Evolutionary conservation across 2,797 vertebrate genomes (phyloP), one percentile per base, ranked within the genome.

Genomic region (Microhierax caerulescens): DNA sequence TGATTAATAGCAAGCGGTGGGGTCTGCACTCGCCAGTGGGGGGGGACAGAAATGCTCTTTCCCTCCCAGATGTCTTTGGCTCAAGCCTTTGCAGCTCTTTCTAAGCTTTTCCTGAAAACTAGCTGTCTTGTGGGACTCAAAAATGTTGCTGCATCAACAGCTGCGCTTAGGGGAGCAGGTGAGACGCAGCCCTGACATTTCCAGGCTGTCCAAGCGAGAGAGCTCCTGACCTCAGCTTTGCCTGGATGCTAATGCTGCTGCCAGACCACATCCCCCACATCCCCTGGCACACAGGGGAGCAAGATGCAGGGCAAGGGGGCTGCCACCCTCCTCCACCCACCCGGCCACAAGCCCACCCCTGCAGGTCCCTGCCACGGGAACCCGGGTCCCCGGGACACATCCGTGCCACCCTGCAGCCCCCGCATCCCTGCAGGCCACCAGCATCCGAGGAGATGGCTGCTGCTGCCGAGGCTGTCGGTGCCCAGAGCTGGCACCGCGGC

Each of bases 1-100:
- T 94, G 93, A 95, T 94, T 95, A 94, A 93, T 59, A 94, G 75
- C 68, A 90, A 88, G 68, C 25, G 41, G 75, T 93, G 84, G 91
- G 91, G 72, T 70, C 79, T 83, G 82, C 8, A 39, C 72, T 89
- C 0, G 0, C 72, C 95, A 96, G 78, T 5, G 4, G 59, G 30
- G 59, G 30, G 53, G 28, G 23, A 43, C 32, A 94, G 53, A 93
- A 95, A 93, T 78, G n/a, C 85, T 83, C 65, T 90, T 95, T 92
- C 80, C 37, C 27, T 94, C 82, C 85, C 43, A 78, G 90, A 51
- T 28, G 34, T 59, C 82, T 91, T 95, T 96, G 94, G 85, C 87
- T 94, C 54, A 43, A 95, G 47, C 9, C 34, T 89, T 59, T 10
- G 50, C 82, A 93, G 69, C 53, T 91, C 76, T 86, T 91, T 86